Conservation (phyloP, 2,888 invertebrate genomes). For the Eupeodes luniger region DNA sequence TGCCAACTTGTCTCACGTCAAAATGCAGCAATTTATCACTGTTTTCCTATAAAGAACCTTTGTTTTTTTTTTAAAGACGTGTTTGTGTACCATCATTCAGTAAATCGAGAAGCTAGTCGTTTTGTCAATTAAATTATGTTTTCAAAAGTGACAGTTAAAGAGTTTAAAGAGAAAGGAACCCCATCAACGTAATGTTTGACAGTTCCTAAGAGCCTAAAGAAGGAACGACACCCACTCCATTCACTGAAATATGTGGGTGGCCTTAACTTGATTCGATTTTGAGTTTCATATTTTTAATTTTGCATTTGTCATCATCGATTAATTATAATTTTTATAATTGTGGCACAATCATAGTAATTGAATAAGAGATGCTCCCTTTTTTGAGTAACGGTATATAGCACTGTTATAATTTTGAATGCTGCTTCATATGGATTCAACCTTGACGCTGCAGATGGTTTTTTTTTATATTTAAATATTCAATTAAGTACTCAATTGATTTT, state of each 20-base stretch:
- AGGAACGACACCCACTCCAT: too few species aligned
- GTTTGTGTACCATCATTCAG: background rate
- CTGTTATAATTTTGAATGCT: background rate
- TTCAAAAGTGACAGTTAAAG: background rate
- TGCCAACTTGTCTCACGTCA: background rate
- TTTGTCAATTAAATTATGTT: background rate
- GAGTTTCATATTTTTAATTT: slow-evolving; percentile 19
- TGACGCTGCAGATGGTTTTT: background rate
- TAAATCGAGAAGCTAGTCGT: background rate
- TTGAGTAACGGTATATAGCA: background rate
- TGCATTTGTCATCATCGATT: slow-evolving; percentile 17
- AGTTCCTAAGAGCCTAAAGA: too few species aligned
- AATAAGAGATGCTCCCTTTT: slow-evolving; percentile 1
- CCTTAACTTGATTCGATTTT: background rate
- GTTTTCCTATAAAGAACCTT: background rate
- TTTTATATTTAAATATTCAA: slow-evolving; percentile 43
- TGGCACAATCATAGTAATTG: slow-evolving; percentile 42
- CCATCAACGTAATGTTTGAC: too few species aligned
- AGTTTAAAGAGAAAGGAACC: too few species aligned
- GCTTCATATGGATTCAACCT: slow-evolving; percentile 3
- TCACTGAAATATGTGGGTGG: too few species aligned
- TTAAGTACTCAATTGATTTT: slow-evolving; percentile 39
- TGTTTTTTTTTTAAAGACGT: background rate
- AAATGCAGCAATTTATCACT: slow-evolving; percentile 19
- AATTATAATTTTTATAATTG: slow-evolving; percentile 13